Percentiles rank a stretch among this genome's conserved stretches.
Evolutionary conservation across 1,140 invertebrate genomes (phyloP).

Genomic region (Thalassaphorura encarpata): DNA sequence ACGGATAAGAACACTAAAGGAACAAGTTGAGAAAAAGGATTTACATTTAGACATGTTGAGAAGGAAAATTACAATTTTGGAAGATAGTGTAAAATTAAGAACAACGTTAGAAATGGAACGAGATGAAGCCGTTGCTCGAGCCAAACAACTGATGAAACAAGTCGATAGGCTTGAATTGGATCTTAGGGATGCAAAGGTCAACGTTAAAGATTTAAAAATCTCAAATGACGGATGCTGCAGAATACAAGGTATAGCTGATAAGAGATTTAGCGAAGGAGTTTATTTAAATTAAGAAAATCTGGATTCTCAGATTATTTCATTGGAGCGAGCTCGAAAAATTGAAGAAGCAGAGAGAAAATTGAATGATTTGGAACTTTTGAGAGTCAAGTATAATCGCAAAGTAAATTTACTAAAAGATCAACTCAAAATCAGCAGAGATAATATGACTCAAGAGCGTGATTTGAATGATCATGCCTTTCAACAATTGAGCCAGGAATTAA

Average conservation of each 20-base stretch:
- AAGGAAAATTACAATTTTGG: conserved; percentile 64
- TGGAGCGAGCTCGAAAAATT: conserved; percentile 68
- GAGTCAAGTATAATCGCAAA: conserved; percentile 58
- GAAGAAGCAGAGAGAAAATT: conserved; percentile 67
- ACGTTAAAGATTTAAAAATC: conserved; percentile 63
- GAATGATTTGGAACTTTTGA: conserved; percentile 58
- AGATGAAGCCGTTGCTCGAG: conserved; percentile 37
- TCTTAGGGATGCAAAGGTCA: conserved; percentile 56
- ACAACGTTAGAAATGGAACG: conserved; percentile 29
- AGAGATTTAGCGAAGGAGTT: no score
- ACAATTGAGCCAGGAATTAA: conserved; percentile 57
- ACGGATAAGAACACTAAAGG: conserved; percentile 64
- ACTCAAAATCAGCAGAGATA: conserved; percentile 30
- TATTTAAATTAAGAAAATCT: not conserved
- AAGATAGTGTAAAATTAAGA: conserved; percentile 49
- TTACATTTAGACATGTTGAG: conserved; percentile 78
- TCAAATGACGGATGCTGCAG: conserved; percentile 66
- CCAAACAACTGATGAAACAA: conserved; percentile 64
- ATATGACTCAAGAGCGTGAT: conserved; percentile 43
- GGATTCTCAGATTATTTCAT: conserved; percentile 55
- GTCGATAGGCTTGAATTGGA: conserved; percentile 61
- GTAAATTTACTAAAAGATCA: conserved; percentile 59
- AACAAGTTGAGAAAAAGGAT: conserved; percentile 81
- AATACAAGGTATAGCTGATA: conserved; percentile 58
- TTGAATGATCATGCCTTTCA: conserved; percentile 57